Percentiles rank a stretch among this genome's conserved stretches.
Conservation (phyloP, 2,888 invertebrate species). For the Eristalis intricaria region DNA sequence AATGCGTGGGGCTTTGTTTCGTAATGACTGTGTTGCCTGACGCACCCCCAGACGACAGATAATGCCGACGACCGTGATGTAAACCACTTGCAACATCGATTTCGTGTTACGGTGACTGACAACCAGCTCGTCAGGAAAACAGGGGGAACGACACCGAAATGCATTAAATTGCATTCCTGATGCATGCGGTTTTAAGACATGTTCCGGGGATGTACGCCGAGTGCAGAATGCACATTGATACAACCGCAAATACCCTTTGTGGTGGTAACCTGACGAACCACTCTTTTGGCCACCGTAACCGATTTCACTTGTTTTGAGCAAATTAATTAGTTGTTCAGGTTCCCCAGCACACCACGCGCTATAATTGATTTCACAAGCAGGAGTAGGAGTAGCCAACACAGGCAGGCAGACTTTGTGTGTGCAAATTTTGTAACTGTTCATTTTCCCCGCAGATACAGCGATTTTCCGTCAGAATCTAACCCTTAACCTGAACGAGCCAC, state of each 20-base stretch:
- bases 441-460: slow-evolving; percentile 81
- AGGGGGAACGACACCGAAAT: slow-evolving; percentile 21
- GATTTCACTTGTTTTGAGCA: slow-evolving; percentile 50
- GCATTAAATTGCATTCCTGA: slow-evolving; percentile 64
- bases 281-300: slow-evolving; percentile 32
- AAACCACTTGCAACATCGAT: slow-evolving; percentile 49
- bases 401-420: not conserved
- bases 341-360: not conserved
- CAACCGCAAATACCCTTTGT: slow-evolving; percentile 55
- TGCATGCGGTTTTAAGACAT: slow-evolving; percentile 65
- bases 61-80: slow-evolving; percentile 43
- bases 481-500: slow-evolving; percentile 86
- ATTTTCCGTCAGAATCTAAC: slow-evolving; percentile 88
- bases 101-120: slow-evolving; percentile 30
- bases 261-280: slow-evolving; percentile 33
- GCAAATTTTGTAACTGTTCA: not conserved
- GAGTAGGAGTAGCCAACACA: not conserved
- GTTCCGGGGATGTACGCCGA: slow-evolving; percentile 29
- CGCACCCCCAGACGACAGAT: not conserved
- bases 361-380: slow-evolving; percentile 59
- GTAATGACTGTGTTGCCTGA: slow-evolving; percentile 16
- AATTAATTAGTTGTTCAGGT: slow-evolving; percentile 66
- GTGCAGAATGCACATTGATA: slow-evolving; percentile 36
- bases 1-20: slow-evolving; percentile 14
- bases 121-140: slow-evolving; percentile 17